phyloP scores from a whole-genome alignment of 2,888 invertebrate genomes.

The Melolontha melolontha region DNA sequence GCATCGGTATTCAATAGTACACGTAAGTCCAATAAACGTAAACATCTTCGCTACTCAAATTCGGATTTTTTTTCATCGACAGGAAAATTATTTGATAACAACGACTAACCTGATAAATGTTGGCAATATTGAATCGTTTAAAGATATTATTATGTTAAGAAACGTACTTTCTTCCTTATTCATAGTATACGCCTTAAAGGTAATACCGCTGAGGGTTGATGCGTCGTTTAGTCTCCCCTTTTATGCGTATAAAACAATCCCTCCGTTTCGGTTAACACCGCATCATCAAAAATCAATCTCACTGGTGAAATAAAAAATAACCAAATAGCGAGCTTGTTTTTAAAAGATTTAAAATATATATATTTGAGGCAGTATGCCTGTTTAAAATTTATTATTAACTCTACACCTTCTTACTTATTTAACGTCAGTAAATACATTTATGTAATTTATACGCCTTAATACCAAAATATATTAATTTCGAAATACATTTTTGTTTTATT shows the following conservation, averaged over 20 bases:
- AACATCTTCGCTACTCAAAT: slow-evolving; percentile 47
- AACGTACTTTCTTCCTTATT: slow-evolving; percentile 51
- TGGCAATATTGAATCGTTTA: slow-evolving; percentile 57
- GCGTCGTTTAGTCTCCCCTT: slow-evolving; percentile 45
- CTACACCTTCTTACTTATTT: too few relatives aligned
- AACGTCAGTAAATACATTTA: too few relatives aligned
- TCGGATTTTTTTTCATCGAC: slow-evolving; percentile 48
- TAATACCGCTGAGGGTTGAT: slow-evolving; percentile 50
- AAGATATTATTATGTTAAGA: slow-evolving; percentile 52
- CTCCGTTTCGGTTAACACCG: slow-evolving; percentile 41
- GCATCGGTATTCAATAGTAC: slow-evolving; percentile 17
- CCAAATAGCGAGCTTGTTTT: background rate
- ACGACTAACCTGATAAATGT: slow-evolving; percentile 60
- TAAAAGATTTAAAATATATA: background rate
- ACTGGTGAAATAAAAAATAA: slow-evolving; percentile 13
- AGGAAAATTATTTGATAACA: slow-evolving; percentile 54
- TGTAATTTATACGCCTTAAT: too few relatives aligned
- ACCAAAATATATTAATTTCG: too few relatives aligned
- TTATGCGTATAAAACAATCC: slow-evolving; percentile 40
- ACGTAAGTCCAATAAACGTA: slow-evolving; percentile 36
- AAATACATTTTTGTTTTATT: too few relatives aligned
- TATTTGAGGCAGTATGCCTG: too few relatives aligned
- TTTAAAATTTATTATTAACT: too few relatives aligned
- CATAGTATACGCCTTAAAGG: slow-evolving; percentile 50
- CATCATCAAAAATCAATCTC: slow-evolving; percentile 43